Evolutionary conservation across 2,797 vertebrate genomes (phyloP), one percentile per base, ranked within the genome.

Genomic region (Steatocranus sp.): DNA sequence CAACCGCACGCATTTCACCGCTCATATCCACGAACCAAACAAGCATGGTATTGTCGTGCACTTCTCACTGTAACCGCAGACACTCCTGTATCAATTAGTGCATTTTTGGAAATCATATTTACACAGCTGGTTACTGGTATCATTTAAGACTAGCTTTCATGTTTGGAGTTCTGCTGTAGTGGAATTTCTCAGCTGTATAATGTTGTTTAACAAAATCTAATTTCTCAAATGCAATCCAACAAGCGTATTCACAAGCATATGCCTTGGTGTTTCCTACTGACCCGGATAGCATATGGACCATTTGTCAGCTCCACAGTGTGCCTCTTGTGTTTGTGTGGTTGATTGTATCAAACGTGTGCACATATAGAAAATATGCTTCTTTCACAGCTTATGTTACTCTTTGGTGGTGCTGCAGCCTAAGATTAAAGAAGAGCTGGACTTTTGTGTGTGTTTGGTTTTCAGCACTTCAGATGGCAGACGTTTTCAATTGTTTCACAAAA

Each of bases 281-380:
- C 85, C 91, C 79, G 84, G 78, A 89, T 83, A 89, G 83, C 8
- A 11, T 49, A 6, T 18, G 38, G 34, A 78, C 74, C 81, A 86
- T 78, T 80, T 50, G 84, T 85, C 83, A 89, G 27, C 76, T 76
- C 36, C 48, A 76, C 68, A 43, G 41, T 5, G n/a, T 27, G 66
- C 66, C 1, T 18, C 14, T 43, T 27, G 38, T 46, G 20, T 46
- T 70, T 70, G 75, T 76, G 20, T n/a, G 25, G 30, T 56, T 48
- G 75, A 75, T 49, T 77, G 4, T 74, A 27, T 82, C 23, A 81
- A 78, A 85, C 32, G 7, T 63, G 38, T 34, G 48, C 38, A 27
- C 23, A 70, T 11, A 43, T 27, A 43, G 38, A 79, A 78, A 54
- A 48, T 76, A 68, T 78, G 27, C 41, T 30, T 20, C 23, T 80